Percentiles rank a stretch among this genome's conserved stretches.
Evolutionary conservation across 2,888 invertebrate species (phyloP).

Genomic region (Lycophotia porphyrea): DNA sequence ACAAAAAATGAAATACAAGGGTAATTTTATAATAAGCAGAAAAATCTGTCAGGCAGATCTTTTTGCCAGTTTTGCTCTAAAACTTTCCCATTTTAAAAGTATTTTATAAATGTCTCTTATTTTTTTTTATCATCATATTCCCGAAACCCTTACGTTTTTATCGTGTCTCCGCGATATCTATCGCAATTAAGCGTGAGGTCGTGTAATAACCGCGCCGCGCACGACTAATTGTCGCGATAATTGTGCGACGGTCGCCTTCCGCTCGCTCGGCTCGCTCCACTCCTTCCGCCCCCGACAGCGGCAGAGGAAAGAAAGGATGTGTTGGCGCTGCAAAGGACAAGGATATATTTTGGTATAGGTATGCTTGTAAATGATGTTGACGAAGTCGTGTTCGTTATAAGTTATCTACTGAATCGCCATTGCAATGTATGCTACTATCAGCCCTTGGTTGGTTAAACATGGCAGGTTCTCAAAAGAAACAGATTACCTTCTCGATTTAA

Average conservation of each 20-base stretch:
- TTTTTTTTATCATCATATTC: not conserved
- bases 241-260: slow-evolving; percentile 67
- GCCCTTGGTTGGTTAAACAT: not conserved
- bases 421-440: not conserved
- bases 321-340: slow-evolving; percentile 35
- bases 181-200: slow-evolving; percentile 55
- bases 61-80: not conserved
- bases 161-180: slow-evolving; percentile 21
- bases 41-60: not conserved
- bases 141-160: not conserved
- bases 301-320: slow-evolving; percentile 44
- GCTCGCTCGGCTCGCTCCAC: slow-evolving; percentile 57
- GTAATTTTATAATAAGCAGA: no score
- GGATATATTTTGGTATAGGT: slow-evolving; percentile 6
- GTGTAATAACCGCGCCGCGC: slow-evolving; percentile 41
- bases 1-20: no score
- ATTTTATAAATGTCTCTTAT: not conserved
- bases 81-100: not conserved
- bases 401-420: not conserved
- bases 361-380: not conserved
- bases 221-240: slow-evolving; percentile 79
- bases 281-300: slow-evolving; percentile 62
- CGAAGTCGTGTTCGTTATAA: not conserved
- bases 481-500: not conserved
- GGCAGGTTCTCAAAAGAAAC: not conserved